A percentile compares a stretch with the other conserved stretches of the same genome.
Conservation (phyloP, 2,113 vertebrate species). For the Columba janthina region DNA sequence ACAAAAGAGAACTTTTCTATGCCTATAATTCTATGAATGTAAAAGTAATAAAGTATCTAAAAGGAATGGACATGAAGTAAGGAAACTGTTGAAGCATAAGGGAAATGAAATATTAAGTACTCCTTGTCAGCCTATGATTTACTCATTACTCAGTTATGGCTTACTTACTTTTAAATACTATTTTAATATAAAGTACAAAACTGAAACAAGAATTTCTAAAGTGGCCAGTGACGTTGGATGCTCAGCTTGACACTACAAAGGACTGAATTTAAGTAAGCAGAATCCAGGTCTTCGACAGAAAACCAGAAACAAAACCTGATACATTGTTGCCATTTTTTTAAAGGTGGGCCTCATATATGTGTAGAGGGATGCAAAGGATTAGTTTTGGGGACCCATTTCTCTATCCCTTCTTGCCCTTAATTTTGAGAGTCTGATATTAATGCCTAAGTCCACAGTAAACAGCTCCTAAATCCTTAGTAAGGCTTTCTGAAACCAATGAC, state of each 20-base stretch:
- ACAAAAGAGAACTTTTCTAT: not conserved
- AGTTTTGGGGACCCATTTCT: not conserved
- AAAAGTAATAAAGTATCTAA: not conserved
- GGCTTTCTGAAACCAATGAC: not conserved
- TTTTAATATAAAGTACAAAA: not conserved
- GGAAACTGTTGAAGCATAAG: not conserved
- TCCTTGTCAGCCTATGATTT: not conserved
- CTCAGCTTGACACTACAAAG: not conserved
- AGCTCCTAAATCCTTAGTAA: not conserved
- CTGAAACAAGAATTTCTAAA: not conserved
- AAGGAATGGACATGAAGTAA: not conserved
- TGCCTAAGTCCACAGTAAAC: not conserved
- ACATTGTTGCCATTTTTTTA: not conserved
- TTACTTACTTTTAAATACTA: not conserved
- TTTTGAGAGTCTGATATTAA: not conserved
- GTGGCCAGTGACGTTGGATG: not conserved
- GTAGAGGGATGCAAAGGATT: not conserved
- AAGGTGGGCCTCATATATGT: not conserved
- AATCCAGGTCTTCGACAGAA: not conserved
- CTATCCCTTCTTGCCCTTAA: not conserved
- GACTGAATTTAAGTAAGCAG: not conserved
- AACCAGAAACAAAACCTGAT: not conserved
- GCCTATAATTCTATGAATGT: not conserved
- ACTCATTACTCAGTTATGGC: not conserved
- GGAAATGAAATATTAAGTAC: not conserved